phyloP scores from a whole-genome alignment of 2,888 invertebrate genomes.

The Megastigmus dorsalis region DNA sequence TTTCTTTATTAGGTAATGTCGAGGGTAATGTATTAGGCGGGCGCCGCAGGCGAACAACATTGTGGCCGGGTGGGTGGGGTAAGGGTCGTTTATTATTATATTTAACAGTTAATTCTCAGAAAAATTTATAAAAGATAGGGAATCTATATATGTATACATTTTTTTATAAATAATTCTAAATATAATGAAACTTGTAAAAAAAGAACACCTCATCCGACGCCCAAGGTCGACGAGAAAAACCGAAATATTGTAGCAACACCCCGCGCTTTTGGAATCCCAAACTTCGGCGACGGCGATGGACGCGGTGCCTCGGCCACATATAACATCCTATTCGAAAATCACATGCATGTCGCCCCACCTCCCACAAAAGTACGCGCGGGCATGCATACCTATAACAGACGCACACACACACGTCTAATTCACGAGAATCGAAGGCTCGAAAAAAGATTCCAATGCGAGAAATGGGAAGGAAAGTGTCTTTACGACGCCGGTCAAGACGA shows the following conservation, averaged over 20 bases:
- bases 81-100: too few relatives aligned
- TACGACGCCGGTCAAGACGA: background rate
- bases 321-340: background rate
- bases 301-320: constrained; percentile 4
- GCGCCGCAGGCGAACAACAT: too few relatives aligned
- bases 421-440: background rate
- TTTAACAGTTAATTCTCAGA: too few relatives aligned
- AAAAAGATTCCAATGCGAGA: background rate
- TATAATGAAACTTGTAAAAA: constrained; percentile 2
- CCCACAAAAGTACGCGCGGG: too few relatives aligned
- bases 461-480: background rate
- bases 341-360: background rate
- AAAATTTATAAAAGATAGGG: constrained; percentile 10
- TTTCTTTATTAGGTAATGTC: too few relatives aligned
- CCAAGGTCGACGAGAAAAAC: constrained; percentile 47
- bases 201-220: background rate
- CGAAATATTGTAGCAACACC: constrained; percentile 41
- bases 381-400: too few relatives aligned
- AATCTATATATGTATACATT: too few relatives aligned
- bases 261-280: constrained; percentile 16
- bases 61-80: too few relatives aligned
- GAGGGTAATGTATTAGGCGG: too few relatives aligned
- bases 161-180: too few relatives aligned
- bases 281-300: constrained; percentile 33
- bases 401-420: too few relatives aligned